Evolutionary conservation across 2,113 vertebrate species (phyloP), one percentile per base, ranked within the genome.

Genomic region (Saimiri boliviensis): DNA sequence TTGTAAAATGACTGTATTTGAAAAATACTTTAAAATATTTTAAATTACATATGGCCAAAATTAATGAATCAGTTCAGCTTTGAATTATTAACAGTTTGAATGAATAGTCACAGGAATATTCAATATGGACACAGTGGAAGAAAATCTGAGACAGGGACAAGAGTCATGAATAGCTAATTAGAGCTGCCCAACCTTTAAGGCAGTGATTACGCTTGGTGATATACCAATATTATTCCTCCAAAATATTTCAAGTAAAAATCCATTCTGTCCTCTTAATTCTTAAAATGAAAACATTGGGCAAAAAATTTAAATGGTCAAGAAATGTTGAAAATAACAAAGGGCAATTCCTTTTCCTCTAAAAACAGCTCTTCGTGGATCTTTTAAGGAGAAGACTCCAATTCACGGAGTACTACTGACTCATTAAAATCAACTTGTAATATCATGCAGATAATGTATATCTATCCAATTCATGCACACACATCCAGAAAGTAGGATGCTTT

Each of bases 1-100:
- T 66, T 56, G 35, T 73, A 52, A 70, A 70, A 91, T 89, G 30
- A 91, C 3, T 93, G 94, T 84, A 21, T 49, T 86, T 45, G 4
- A 74, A 89, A 66, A 89, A 35, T 74, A 30, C 4, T 93, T 89
- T 76, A 27, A 95, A 87, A 40, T 86, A 81, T 58, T 90, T 85
- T 14, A 74, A 79, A 52, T 42, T 74, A 79, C 68, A 85, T 35
- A 17, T 35, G 14, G 25, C n/a, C 42, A 95, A 86, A 92, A 82
- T 63, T 81, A 56, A 23, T 56, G 16, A 52, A 56, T 77, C 56
- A 70, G 58, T 86, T 84, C 17, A 82, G 13, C 19, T 76, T 52
- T 73, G 47, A 56, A 54, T 82, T 83, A 70, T 11, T 80, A 84
- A 58, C 49, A 17, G 76, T 52, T 37, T 80, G 17, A 49, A 76